phyloP scores from a whole-genome alignment of 2,797 vertebrate genomes.

The Macropus fuliginosus region DNA sequence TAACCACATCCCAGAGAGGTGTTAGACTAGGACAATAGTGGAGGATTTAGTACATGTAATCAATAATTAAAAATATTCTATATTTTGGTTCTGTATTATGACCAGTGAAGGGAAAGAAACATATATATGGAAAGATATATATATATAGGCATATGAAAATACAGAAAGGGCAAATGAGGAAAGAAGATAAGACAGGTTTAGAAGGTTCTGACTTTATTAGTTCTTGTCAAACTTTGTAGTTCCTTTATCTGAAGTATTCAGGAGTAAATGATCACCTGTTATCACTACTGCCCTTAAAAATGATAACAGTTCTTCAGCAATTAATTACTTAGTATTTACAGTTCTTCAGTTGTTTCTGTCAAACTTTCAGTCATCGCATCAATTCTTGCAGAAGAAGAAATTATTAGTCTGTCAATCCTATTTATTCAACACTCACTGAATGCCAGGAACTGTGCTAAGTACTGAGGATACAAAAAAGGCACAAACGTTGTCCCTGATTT shows the following conservation, averaged over 20 bases:
- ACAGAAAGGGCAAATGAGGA: background rate
- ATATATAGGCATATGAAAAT: background rate
- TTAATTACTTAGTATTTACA: conserved; percentile 22
- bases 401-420: background rate
- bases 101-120: background rate
- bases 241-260: background rate
- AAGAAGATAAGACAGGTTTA: background rate
- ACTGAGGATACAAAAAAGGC: background rate
- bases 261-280: background rate
- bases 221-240: background rate
- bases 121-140: no score
- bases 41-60: background rate
- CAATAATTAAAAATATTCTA: background rate
- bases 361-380: conserved; percentile 9
- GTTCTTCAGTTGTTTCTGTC: background rate
- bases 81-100: background rate
- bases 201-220: background rate
- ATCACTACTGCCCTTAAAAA: conserved; percentile 30
- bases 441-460: background rate
- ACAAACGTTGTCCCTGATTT: background rate
- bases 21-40: background rate
- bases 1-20: background rate
- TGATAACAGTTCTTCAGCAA: conserved; percentile 44
- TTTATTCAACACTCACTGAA: background rate
- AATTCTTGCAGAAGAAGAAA: background rate